Conservation (phyloP, 2,888 invertebrate genomes). For the Cheilosia grossa region DNA sequence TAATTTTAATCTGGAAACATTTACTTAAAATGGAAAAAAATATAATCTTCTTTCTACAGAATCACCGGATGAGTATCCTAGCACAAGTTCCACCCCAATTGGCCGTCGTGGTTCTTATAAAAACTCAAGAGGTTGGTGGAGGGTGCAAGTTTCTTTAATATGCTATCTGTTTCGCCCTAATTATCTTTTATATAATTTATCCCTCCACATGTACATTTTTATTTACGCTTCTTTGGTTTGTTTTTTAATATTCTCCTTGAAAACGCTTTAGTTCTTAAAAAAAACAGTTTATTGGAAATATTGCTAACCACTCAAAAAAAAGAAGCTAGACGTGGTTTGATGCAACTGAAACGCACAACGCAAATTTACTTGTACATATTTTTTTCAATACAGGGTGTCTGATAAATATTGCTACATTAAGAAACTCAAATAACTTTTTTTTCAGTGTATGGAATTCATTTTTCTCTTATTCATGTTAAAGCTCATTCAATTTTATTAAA, state of each 20-base stretch:
- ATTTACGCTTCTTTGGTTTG: constrained; percentile 59
- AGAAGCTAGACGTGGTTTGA: constrained; percentile 24
- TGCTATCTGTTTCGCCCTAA: constrained; percentile 48
- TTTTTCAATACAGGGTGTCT: too few relatives aligned
- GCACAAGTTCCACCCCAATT: constrained; percentile 86
- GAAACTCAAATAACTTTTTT: too few relatives aligned
- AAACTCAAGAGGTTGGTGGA: constrained; percentile 91
- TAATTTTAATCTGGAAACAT: constrained; percentile 16
- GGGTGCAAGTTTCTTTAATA: constrained; percentile 76
- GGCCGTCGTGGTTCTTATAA: constrained; percentile 94
- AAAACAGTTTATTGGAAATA: constrained; percentile 7
- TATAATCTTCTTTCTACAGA: constrained; percentile 79
- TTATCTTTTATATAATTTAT: constrained; percentile 65
- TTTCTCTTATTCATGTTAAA: too few relatives aligned
- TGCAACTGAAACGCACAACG: constrained; percentile 4
- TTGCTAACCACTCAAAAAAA: constrained; percentile 10
- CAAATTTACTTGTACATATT: background rate
- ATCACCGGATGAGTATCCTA: constrained; percentile 84
- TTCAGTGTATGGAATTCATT: too few relatives aligned
- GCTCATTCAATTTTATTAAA: too few relatives aligned
- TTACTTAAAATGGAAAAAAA: constrained; percentile 28
- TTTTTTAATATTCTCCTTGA: constrained; percentile 8
- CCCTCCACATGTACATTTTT: constrained; percentile 49
- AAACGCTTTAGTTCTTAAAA: constrained; percentile 15
- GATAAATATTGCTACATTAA: too few relatives aligned